Conservation (phyloP, 2,797 vertebrate genomes). For the Malacoraja senta region DNA sequence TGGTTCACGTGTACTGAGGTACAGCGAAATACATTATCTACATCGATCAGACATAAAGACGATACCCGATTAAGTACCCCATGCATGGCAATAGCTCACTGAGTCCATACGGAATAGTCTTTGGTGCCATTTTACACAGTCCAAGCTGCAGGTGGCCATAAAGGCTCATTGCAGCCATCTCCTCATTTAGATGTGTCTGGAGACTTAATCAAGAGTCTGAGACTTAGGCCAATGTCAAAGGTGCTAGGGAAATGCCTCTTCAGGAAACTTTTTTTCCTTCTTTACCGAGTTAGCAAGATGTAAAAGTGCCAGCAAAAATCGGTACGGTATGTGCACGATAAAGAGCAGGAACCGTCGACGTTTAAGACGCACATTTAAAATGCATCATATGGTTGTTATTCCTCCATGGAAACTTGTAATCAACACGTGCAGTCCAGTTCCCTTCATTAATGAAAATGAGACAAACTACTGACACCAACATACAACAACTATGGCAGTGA, state of each 20-base stretch:
- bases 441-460: constrained; percentile 54
- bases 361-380: constrained; percentile 45
- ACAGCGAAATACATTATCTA: no score
- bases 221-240: neutral
- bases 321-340: neutral
- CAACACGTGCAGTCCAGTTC: constrained; percentile 52
- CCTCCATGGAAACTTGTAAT: constrained; percentile 50
- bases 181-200: no score
- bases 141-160: no score
- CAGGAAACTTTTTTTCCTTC: neutral
- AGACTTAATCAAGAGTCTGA: no score
- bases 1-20: no score
- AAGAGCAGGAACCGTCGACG: neutral
- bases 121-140: no score
- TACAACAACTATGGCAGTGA: constrained; percentile 45
- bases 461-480: constrained; percentile 47
- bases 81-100: no score
- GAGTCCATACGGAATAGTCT: no score
- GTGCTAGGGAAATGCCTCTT: neutral
- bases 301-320: neutral
- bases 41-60: no score
- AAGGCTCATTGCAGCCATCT: no score
- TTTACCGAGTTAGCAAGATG: neutral
- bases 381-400: constrained; percentile 32
- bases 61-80: no score